phyloP scores from a whole-genome alignment of 1,140 invertebrate species.

The Drosophila equinoxialis region DNA sequence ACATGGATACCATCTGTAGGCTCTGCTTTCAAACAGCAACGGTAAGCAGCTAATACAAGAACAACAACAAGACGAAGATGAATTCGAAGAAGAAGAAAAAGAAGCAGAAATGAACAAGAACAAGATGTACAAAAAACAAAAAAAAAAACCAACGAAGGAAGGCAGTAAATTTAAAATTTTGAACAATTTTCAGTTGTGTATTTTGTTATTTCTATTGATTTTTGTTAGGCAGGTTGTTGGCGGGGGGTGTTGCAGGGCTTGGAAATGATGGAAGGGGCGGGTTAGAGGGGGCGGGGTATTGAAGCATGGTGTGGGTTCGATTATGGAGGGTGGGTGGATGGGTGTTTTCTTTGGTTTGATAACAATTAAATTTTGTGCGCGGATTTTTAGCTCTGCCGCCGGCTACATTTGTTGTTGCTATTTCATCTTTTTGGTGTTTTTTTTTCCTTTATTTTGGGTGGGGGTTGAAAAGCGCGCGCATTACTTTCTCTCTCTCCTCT shows the following conservation, averaged over 20 bases:
- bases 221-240: conserved; percentile 45
- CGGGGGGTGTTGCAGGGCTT: neutral
- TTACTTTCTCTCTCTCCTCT: conserved; percentile 38
- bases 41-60: conserved; percentile 56
- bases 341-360: conserved; percentile 14
- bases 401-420: conserved; percentile 15
- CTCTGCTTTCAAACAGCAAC: conserved; percentile 82
- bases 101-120: neutral
- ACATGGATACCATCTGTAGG: conserved; percentile 83
- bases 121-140: conserved; percentile 18
- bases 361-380: conserved; percentile 63
- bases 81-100: neutral
- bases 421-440: neutral
- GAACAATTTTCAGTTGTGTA: conserved; percentile 55
- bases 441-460: conserved; percentile 33
- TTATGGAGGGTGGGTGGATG: conserved; percentile 14
- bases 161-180: conserved; percentile 18
- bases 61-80: conserved; percentile 1
- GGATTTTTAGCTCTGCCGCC: conserved; percentile 31
- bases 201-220: conserved; percentile 82
- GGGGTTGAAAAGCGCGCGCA: conserved; percentile 79
- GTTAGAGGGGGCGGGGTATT: too few species aligned
- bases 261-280: conserved; percentile 16
- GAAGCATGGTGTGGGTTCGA: neutral
- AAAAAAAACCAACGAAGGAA: conserved; percentile 20